Percentiles rank a stretch among this genome's conserved stretches.
phyloP scores from a whole-genome alignment of 1,140 invertebrate genomes.

The Macrobrachium nipponense region DNA sequence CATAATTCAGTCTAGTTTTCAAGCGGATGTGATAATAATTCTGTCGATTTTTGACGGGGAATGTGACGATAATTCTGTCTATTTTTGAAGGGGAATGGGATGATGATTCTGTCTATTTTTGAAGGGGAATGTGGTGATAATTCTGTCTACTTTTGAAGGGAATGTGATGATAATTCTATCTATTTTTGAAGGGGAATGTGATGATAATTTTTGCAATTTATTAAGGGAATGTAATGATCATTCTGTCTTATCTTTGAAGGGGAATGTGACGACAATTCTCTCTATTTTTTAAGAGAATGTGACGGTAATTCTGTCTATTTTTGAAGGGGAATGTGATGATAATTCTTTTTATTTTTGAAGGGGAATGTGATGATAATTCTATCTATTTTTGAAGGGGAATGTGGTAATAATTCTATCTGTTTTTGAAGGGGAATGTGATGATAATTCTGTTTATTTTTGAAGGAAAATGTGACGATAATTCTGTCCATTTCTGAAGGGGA shows the following conservation, averaged over 20 bases:
- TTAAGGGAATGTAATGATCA: neutral
- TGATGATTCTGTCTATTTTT: neutral
- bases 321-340: constrained; percentile 66
- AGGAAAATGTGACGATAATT: constrained; percentile 64
- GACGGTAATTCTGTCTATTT: neutral
- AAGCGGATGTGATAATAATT: neutral
- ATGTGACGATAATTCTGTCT: neutral
- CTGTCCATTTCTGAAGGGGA: constrained; percentile 66
- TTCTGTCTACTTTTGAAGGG: constrained; percentile 66
- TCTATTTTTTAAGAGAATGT: neutral
- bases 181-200: constrained; percentile 66
- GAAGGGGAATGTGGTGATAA: constrained; percentile 66
- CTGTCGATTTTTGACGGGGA: neutral
- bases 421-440: constrained; percentile 66
- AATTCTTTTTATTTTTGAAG: constrained; percentile 61
- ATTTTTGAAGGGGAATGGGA: constrained; percentile 66
- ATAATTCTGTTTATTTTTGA: constrained; percentile 23
- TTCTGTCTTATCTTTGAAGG: constrained; percentile 65
- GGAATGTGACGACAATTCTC: constrained; percentile 44
- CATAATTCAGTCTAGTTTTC: neutral
- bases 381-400: constrained; percentile 66
- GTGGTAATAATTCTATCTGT: neutral
- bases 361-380: constrained; percentile 63
- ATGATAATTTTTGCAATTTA: too few species aligned
- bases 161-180: neutral